These are phyloP conservation scores for Vidua macroura DNA, from an alignment of 2,113 vertebrate genomes.

Conservation along the genomic window DNA sequence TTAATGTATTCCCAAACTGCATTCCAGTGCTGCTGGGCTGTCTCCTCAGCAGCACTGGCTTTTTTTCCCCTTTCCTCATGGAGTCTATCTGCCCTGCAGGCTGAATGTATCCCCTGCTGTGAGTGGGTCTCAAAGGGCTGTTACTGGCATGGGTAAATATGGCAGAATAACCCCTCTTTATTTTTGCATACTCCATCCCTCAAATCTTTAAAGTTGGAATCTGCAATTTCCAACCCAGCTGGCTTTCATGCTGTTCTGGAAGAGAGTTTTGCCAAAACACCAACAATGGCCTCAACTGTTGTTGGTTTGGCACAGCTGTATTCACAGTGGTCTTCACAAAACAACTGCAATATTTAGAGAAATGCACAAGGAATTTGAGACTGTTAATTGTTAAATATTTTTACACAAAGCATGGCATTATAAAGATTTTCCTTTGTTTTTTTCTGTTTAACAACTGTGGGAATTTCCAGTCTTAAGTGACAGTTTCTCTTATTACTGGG, in stretches of 20 bases:
- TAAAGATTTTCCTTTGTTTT: conserved; percentile 31
- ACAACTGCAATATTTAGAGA: conserved; percentile 48
- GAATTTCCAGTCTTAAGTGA: conserved; percentile 24
- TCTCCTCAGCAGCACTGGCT: not conserved
- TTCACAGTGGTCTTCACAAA: conserved; percentile 22
- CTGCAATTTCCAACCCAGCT: conserved; percentile 12
- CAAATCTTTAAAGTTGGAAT: not conserved
- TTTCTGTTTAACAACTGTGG: conserved; percentile 20
- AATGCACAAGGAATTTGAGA: not conserved
- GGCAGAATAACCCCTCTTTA: not conserved
- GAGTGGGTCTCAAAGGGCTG: not conserved
- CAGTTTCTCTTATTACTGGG: not conserved
- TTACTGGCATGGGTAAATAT: not conserved
- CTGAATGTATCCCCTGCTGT: not conserved
- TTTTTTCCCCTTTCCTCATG: not conserved
- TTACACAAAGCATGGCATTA: conserved; percentile 4
- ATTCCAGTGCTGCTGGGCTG: not conserved
- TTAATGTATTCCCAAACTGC: not conserved
- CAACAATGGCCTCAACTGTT: conserved; percentile 28
- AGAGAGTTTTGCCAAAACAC: conserved; percentile 42
- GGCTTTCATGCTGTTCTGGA: not conserved
- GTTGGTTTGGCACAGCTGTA: conserved; percentile 41
- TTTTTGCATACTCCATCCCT: not conserved
- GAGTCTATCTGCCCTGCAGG: not conserved
- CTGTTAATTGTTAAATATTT: conserved; percentile 23